A percentile compares a stretch with the other conserved stretches of the same genome.
Evolutionary conservation across 2,113 vertebrate species (phyloP).

Genomic region (Cottus gobio): DNA sequence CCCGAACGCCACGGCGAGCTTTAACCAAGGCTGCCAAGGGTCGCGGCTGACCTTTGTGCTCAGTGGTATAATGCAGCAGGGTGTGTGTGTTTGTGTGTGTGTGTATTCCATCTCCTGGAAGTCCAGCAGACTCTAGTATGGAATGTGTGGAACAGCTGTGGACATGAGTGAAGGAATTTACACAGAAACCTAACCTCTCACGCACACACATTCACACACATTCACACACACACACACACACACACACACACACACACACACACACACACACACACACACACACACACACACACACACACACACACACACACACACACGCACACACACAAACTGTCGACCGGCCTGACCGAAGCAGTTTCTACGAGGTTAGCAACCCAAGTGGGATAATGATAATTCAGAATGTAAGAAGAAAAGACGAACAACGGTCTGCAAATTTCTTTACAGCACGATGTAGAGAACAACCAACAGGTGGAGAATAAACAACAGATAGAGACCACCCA

Average conservation of each 20-base stretch:
- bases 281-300: constrained; percentile 15
- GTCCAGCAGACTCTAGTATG: constrained; percentile 57
- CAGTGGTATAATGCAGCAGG: background rate
- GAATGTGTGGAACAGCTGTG: constrained; percentile 75
- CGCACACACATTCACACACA: background rate
- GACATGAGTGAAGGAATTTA: constrained; percentile 61
- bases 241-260: constrained; percentile 3
- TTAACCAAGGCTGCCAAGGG: constrained; percentile 14
- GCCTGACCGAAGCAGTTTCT: too few relatives aligned
- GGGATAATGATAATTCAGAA: too few relatives aligned
- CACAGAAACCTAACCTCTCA: constrained; percentile 53
- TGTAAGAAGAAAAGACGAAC: too few relatives aligned
- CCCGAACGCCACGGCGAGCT: background rate
- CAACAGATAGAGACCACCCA: too few relatives aligned
- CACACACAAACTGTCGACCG: too few relatives aligned
- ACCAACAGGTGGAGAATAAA: too few relatives aligned
- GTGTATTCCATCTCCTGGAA: constrained; percentile 25
- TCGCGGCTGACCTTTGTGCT: constrained; percentile 21
- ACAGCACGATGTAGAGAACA: too few relatives aligned
- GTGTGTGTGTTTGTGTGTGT: constrained; percentile 32
- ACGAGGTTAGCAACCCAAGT: too few relatives aligned
- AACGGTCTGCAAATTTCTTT: too few relatives aligned
- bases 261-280: constrained; percentile 11
- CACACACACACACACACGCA: too few relatives aligned
- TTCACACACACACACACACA: background rate